Base-by-base conservation (phyloP, 2,888 invertebrate genomes). In the Timema cristinae region DNA sequence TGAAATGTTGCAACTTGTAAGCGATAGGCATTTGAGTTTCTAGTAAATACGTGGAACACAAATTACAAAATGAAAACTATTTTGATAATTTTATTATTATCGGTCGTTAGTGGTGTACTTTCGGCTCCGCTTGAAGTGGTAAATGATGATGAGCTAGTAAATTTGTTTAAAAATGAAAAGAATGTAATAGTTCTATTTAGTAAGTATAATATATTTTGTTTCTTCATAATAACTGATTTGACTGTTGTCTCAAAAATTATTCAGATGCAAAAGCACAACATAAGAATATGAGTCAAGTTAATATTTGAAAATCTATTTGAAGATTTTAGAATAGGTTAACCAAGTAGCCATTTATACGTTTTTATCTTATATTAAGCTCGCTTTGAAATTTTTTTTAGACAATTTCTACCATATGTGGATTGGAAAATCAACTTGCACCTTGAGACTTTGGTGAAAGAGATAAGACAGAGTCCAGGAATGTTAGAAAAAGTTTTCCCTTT, bases 141-240 rank as follows among this genome's bases (percentile, higher is more conserved):
- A 13, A 90, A 86, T 79, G 94, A 94, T 79, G 90, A 92, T 76
- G 93, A 94, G 78, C 85, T 94, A 75, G 85, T 93, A 72, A 90
- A 91, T 80, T 84, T 93, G 68, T 89, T 94, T 75, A 88, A 88
- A 81, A 88, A 86, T 71, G 92, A 93, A 82, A 91, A 92, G 83
- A 91, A 91, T 84, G 90, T 94, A 72, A 86, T 94, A 74, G 91
- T 89, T 67, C 83, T 94, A 72, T 94, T 94, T 80, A 87, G 93
- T 93, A 85, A 90, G 91, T 89, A 80, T 52, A 72, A n/a, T 61
- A 61, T n/a, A 71, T 68, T 16, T 68, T 32, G 15, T n/a, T 67
- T 48, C 11, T 13, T 16, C 54, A 54, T 54, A 8, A 54, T n/a
- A 8, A n/a, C 6, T n/a, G 6, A 0, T 54, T 54, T 54, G 6